phyloP scores from a whole-genome alignment of 2,113 vertebrate genomes.

The Gobiocypris rarus region DNA sequence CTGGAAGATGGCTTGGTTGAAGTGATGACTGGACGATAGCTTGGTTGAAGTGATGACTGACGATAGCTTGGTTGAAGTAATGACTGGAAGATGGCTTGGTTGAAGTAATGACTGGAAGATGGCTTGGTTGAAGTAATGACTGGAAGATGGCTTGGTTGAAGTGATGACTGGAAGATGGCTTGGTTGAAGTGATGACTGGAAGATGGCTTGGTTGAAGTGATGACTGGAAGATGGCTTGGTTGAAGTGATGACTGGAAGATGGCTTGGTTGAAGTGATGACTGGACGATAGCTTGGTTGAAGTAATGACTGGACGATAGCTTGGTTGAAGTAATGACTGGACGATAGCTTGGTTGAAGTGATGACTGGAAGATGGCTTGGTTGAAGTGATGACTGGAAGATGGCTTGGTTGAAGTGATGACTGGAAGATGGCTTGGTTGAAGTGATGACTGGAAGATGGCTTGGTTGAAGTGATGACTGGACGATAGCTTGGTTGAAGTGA shows the following conservation, averaged over 20 bases:
- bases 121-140: too few species aligned
- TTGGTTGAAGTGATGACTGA: too few species aligned
- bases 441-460: too few species aligned
- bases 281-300: too few species aligned
- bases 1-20: not conserved
- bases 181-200: not conserved
- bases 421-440: not conserved
- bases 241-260: not conserved
- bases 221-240: not conserved
- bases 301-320: not conserved
- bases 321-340: not conserved
- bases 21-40: too few species aligned
- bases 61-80: not conserved
- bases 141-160: not conserved
- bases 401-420: not conserved
- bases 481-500: not conserved
- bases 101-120: too few species aligned
- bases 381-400: not conserved
- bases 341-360: not conserved
- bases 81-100: not conserved
- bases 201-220: too few species aligned
- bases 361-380: too few species aligned
- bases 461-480: too few species aligned
- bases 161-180: not conserved
- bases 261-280: not conserved